phyloP scores from a whole-genome alignment of 1,140 invertebrate species.

The Drosophila murphyi region DNA sequence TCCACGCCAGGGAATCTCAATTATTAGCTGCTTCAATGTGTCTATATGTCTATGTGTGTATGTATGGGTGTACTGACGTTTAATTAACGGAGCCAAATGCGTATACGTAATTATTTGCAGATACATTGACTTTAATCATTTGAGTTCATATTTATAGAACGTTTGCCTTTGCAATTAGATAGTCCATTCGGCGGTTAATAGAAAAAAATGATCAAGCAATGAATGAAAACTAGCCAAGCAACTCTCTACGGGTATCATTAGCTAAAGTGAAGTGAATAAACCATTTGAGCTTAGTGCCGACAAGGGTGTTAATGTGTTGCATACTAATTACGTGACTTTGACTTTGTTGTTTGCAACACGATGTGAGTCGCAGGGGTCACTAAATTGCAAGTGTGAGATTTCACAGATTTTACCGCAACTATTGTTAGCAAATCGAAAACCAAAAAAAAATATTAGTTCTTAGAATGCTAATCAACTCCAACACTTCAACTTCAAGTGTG shows the following conservation, averaged over 20 bases:
- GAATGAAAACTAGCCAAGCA: not conserved
- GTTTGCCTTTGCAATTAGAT: slow-evolving; percentile 16
- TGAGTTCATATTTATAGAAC: not conserved
- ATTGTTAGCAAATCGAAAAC: not conserved
- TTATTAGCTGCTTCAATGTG: slow-evolving; percentile 68
- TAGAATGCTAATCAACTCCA: slow-evolving; percentile 26
- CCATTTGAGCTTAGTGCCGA: not conserved
- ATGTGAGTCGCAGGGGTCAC: slow-evolving; percentile 21
- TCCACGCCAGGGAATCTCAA: slow-evolving; percentile 41
- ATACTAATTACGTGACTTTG: slow-evolving; percentile 18
- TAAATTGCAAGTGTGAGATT: slow-evolving; percentile 9
- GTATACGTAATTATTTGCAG: slow-evolving; percentile 33
- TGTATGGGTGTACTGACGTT: slow-evolving; percentile 17
- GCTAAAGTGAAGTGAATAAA: slow-evolving; percentile 3
- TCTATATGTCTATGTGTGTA: slow-evolving; percentile 2
- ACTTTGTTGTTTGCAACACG: slow-evolving; percentile 6
- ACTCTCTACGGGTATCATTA: not conserved
- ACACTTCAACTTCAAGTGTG: not conserved
- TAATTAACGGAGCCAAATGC: slow-evolving; percentile 37
- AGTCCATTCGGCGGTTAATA: not conserved
- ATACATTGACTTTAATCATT: slow-evolving; percentile 14
- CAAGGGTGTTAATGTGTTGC: slow-evolving; percentile 7
- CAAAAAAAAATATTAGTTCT: slow-evolving; percentile 28
- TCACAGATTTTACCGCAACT: not conserved
- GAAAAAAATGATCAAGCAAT: not conserved